A percentile compares a stretch with the other conserved stretches of the same genome.
Evolutionary conservation across 2,797 vertebrate genomes (phyloP).

Genomic region (Acridotheres tristis): DNA sequence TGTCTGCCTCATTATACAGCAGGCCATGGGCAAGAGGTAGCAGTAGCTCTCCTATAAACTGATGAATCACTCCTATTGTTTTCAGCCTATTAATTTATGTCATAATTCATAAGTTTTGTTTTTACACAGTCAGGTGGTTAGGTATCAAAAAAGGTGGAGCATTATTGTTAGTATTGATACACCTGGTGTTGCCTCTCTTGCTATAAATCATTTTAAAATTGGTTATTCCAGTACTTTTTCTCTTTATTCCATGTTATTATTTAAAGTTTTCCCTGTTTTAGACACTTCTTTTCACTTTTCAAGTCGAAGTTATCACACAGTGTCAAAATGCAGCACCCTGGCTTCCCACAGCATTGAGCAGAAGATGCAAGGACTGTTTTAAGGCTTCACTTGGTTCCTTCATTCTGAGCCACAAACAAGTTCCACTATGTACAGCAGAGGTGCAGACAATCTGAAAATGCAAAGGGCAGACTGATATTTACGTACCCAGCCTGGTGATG

Average conservation of each 20-base stretch:
- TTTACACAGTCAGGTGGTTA: not conserved
- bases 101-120: not conserved
- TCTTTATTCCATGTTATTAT: not conserved
- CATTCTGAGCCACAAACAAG: not conserved
- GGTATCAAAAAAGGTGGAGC: not conserved
- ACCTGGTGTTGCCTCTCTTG: not conserved
- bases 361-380: not conserved
- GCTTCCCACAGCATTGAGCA: not conserved
- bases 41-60: not conserved
- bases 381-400: not conserved
- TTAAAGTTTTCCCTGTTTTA: not conserved
- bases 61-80: not conserved
- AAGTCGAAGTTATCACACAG: not conserved
- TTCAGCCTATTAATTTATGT: conserved; percentile 5
- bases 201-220: not conserved
- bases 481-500: not conserved
- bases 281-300: not conserved
- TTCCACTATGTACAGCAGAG: not conserved
- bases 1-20: not conserved
- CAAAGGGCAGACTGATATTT: not conserved
- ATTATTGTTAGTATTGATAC: not conserved
- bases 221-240: not conserved
- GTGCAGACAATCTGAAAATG: not conserved
- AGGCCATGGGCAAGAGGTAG: not conserved
- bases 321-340: not conserved